phyloP scores from a whole-genome alignment of 2,797 vertebrate genomes.

The Ataeniobius toweri region DNA sequence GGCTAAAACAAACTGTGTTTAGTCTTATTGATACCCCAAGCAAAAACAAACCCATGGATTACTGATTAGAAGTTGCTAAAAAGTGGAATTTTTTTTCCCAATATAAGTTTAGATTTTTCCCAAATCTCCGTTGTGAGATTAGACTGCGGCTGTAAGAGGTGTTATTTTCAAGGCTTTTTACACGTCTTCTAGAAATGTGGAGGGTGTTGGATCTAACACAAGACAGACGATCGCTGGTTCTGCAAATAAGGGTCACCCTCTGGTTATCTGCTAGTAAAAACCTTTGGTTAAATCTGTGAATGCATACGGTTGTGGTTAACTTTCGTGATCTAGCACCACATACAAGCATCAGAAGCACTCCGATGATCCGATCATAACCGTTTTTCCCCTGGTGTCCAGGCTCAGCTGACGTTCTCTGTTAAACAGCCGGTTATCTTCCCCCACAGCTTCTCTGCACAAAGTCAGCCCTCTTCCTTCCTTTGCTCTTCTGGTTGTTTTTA shows the following conservation, averaged over 20 bases:
- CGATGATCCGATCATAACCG: background rate
- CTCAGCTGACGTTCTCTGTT: constrained; percentile 16
- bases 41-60: background rate
- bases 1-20: no score
- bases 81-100: background rate
- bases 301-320: background rate
- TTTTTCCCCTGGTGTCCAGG: constrained; percentile 13
- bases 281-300: background rate
- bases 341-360: background rate
- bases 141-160: background rate
- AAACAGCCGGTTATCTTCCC: constrained; percentile 45
- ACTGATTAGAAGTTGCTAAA: background rate
- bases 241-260: background rate
- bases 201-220: background rate
- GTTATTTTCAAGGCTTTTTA: no score
- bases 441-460: constrained; percentile 82
- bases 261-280: background rate
- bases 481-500: constrained; percentile 69
- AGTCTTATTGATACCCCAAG: no score
- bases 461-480: constrained; percentile 57
- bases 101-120: background rate
- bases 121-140: background rate
- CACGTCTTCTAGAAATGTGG: background rate
- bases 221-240: background rate
- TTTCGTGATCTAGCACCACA: background rate